These are phyloP conservation scores for Balanococcus diminutus DNA, from an alignment of 2,888 invertebrate species.

Conservation along the genomic window DNA sequence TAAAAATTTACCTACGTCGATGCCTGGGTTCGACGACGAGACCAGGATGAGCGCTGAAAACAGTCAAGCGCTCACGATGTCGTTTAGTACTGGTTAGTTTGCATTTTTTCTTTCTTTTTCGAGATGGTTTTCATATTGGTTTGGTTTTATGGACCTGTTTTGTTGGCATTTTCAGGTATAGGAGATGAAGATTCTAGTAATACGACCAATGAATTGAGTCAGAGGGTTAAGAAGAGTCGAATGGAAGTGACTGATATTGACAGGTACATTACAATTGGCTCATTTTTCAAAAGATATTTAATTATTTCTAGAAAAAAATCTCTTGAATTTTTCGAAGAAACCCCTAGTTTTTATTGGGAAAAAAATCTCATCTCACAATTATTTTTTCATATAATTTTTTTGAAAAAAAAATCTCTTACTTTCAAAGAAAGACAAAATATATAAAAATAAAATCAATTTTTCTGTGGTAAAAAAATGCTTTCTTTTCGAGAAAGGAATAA, in stretches of 20 bases:
- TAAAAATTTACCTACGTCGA: conserved; percentile 58
- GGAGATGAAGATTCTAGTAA: conserved; percentile 56
- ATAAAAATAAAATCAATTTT: too few species aligned
- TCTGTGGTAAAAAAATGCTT: too few species aligned
- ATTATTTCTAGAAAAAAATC: too few species aligned
- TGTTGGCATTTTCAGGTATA: conserved; percentile 4
- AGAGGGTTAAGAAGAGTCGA: conserved; percentile 62
- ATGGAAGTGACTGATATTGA: conserved; percentile 63
- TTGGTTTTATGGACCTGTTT: background rate
- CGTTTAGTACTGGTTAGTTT: background rate
- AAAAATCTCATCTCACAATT: too few species aligned
- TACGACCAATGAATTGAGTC: conserved; percentile 53
- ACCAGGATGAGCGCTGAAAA: conserved; percentile 65
- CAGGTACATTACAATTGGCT: conserved; percentile 55
- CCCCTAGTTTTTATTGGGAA: too few species aligned
- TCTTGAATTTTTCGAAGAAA: too few species aligned
- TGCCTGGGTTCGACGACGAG: conserved; percentile 64
- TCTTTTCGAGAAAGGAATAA: too few species aligned
- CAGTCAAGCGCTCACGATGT: conserved; percentile 49
- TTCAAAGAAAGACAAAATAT: too few species aligned
- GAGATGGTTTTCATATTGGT: background rate
- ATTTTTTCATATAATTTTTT: too few species aligned
- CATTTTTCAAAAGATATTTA: background rate
- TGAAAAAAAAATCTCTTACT: too few species aligned
- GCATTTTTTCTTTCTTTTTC: background rate